Base-by-base conservation (phyloP, 2,888 invertebrate genomes). In the Mythimna vitellina region DNA sequence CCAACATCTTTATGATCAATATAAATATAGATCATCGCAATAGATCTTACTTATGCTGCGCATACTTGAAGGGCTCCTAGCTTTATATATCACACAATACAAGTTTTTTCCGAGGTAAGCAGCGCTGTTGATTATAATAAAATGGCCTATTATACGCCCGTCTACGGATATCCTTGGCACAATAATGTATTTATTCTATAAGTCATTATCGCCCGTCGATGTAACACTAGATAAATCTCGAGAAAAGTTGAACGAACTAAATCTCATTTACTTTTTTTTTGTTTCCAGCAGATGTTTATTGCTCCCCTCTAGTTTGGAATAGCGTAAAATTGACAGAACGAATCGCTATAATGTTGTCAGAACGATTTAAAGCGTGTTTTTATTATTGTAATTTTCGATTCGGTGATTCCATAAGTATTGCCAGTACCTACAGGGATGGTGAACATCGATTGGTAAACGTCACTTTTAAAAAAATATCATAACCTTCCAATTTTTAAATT, bases 271-370 rank as follows among this genome's bases (percentile, higher is more conserved):
- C 75, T 76, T 51, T 68, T 80, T 87, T 89, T 88, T 89, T 86
- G 88, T 87, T 87, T 88, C 81, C 76, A 75, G 77, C 77, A 81
- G 77, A 85, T 84, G 80, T 86, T 86, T 87, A 84, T 82, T 86
- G 84, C 84, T 83, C 80, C 86, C 83, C 85, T 82, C 81, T 88
- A 82, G 83, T 86, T 89, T 86, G 83, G 85, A 86, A 89, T 71
- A 85, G 88, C 90, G 91, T 91, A 88, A 91, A 92, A 92, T 92
- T 87, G 85, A 87, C 85, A 87, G 86, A 92, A 91, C 91, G 89
- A 92, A 92, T 91, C 80, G 82, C 70, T 60, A 83, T 83, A 87
- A 87, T 86, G 85, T 83, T 84, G 83, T 87, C 83, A 76, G 82
- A 80, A 66, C 80, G 49, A 85, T 83, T 83, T 83, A 67, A 82